Percentiles rank a stretch among this genome's conserved stretches.
These are phyloP conservation scores for Cyprinodon tularosa DNA, from an alignment of 2,113 vertebrate species.

Conservation along the genomic window DNA sequence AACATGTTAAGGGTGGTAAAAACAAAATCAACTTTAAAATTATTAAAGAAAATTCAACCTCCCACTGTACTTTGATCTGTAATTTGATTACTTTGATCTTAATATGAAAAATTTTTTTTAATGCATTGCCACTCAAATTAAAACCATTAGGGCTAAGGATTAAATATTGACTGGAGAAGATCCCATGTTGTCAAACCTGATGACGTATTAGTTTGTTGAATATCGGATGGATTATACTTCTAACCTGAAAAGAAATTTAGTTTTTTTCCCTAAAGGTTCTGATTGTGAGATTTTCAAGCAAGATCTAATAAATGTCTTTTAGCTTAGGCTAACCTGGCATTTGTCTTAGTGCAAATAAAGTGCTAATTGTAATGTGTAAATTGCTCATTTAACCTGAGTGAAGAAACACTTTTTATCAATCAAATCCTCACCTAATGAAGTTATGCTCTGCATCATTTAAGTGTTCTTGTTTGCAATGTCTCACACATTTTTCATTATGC, in stretches of 20 bases:
- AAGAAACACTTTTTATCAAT: not conserved
- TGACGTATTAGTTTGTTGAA: not conserved
- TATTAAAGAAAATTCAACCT: not conserved
- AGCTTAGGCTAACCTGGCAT: not conserved
- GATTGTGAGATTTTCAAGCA: not conserved
- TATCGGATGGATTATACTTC: not conserved
- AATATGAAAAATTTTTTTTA: not conserved
- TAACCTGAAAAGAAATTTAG: not conserved
- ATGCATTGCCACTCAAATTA: not conserved
- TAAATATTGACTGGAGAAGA: not conserved
- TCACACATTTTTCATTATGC: not conserved
- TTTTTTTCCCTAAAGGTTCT: too few relatives aligned
- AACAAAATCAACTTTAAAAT: not conserved
- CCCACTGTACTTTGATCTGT: not conserved
- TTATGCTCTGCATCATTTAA: not conserved
- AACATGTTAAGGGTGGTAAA: not conserved
- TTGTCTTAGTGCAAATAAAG: not conserved
- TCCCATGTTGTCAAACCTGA: not conserved
- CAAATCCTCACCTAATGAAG: not conserved
- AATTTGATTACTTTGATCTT: not conserved
- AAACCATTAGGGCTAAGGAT: not conserved
- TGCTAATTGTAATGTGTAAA: not conserved
- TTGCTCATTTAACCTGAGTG: too few relatives aligned
- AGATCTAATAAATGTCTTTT: not conserved
- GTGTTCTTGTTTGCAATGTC: not conserved